Evolutionary conservation across 2,113 vertebrate species (phyloP), one percentile per base, ranked within the genome.

Genomic region (Sceloporus undulatus): DNA sequence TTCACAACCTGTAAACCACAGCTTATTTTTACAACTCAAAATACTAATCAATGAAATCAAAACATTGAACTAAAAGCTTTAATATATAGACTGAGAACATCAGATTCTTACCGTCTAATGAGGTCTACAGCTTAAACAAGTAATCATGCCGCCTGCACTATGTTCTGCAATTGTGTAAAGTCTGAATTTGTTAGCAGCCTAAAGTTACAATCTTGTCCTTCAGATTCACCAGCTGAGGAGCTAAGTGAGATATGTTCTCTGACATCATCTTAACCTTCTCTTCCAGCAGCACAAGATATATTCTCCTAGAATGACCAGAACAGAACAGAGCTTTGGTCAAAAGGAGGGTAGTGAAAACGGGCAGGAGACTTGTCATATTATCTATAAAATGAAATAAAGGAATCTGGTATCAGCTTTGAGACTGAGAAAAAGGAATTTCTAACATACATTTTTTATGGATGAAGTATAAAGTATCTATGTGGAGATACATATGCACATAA

Each of bases 21-120:
- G 34, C 84, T 79, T 88, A 81, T 81, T 94, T 93, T 92, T 86
- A 74, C 87, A 85, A 90, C 70, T 88, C 90, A 91, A 88, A 9
- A 79, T 74, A 11, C 9, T 85, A 75, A 18, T 81, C 88, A 87
- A 88, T 52, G 82, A 18, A 52, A 82, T 89, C 79, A 88, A 88
- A 68, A 66, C 78, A 59, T 77, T 77, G 90, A 4, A 78, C 87
- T 77, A 92, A 73, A 92, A 78, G 89, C 25, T 48, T 79, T 2
- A 29, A 16, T 34, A 75, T 82, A 23, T 81, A 59, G 59, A 18
- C 66, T 0, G 14, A 89, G 54, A 2, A 1, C 54, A 89, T 73
- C 16, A 71, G 83, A 68, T 71, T 89, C 29, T 27, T 78, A 78
- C 56, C 38, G 84, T 86, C 65, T 90, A 92, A 92, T n/a, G 34